phyloP scores from a whole-genome alignment of 2,888 invertebrate genomes.

The Drosophila tanythrix region DNA sequence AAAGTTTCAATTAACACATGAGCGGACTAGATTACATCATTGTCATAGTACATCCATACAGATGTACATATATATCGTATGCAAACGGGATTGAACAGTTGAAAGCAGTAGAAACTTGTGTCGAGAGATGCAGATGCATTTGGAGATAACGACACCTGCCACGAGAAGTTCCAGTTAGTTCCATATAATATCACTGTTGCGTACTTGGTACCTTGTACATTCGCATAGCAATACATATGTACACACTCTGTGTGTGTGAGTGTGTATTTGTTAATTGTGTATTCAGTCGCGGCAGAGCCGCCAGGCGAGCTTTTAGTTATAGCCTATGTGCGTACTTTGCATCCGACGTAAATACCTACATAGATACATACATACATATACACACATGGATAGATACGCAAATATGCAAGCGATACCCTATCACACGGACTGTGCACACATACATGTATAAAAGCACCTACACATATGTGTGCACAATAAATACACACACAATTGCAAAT shows the following conservation, averaged over 20 bases:
- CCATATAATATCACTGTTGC: slow-evolving; percentile 16
- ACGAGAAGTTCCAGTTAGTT: slow-evolving; percentile 24
- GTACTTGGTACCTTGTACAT: slow-evolving; percentile 26
- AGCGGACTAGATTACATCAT: slow-evolving; percentile 26
- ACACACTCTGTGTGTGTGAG: slow-evolving; percentile 4
- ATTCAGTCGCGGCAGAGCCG: slow-evolving; percentile 31
- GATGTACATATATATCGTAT: background rate
- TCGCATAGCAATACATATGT: slow-evolving; percentile 4
- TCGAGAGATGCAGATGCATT: slow-evolving; percentile 22
- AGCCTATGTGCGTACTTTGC: slow-evolving; percentile 41
- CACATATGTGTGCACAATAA: slow-evolving; percentile 7
- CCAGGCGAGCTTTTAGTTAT: slow-evolving; percentile 40
- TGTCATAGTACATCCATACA: slow-evolving; percentile 2
- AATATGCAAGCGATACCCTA: slow-evolving; percentile 24
- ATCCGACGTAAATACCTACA: slow-evolving; percentile 19
- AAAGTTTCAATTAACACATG: slow-evolving; percentile 4
- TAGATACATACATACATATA: slow-evolving; percentile 11
- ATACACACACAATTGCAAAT: slow-evolving; percentile 35
- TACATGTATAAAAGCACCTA: background rate
- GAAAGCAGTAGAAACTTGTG: background rate
- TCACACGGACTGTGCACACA: slow-evolving; percentile 22
- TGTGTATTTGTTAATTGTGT: slow-evolving; percentile 2
- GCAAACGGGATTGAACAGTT: background rate
- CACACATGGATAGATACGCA: slow-evolving; percentile 1
- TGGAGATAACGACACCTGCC: slow-evolving; percentile 9